phyloP scores from a whole-genome alignment of 2,113 vertebrate genomes.

The Empidonax traillii region DNA sequence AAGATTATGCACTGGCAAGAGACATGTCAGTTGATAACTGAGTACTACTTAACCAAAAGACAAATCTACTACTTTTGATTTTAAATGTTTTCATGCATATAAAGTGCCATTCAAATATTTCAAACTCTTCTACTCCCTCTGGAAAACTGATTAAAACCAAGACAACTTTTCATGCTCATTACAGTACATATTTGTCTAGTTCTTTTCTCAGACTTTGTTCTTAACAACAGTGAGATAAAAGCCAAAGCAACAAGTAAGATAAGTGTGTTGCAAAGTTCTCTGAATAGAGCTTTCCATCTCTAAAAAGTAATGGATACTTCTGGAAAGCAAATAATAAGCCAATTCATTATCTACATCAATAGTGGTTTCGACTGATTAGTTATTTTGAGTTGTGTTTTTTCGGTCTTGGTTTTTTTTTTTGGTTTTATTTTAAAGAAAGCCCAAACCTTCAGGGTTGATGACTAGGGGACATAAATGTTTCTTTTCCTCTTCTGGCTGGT shows the following conservation, averaged over 20 bases:
- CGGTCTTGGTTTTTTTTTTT: neutral
- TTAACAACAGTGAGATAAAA: neutral
- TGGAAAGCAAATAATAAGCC: neutral
- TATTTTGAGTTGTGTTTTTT: neutral
- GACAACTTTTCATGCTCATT: neutral
- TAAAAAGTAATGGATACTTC: neutral
- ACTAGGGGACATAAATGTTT: neutral
- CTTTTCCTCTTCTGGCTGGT: neutral
- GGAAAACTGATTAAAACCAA: neutral
- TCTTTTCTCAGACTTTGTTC: neutral
- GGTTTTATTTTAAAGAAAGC: neutral
- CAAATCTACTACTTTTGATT: neutral
- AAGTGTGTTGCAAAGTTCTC: neutral
- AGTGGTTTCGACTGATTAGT: rapidly evolving
- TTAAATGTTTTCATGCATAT: neutral
- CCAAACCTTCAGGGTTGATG: neutral
- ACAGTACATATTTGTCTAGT: neutral
- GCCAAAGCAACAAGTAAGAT: neutral
- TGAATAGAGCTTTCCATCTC: neutral
- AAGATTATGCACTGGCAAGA: neutral
- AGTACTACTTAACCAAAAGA: neutral
- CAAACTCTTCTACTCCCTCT: neutral
- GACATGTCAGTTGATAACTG: neutral
- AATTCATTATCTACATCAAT: neutral
- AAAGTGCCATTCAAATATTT: neutral